These are phyloP conservation scores for Corythaixoides concolor DNA, from an alignment of 2,113 vertebrate species.

Conservation along the genomic window DNA sequence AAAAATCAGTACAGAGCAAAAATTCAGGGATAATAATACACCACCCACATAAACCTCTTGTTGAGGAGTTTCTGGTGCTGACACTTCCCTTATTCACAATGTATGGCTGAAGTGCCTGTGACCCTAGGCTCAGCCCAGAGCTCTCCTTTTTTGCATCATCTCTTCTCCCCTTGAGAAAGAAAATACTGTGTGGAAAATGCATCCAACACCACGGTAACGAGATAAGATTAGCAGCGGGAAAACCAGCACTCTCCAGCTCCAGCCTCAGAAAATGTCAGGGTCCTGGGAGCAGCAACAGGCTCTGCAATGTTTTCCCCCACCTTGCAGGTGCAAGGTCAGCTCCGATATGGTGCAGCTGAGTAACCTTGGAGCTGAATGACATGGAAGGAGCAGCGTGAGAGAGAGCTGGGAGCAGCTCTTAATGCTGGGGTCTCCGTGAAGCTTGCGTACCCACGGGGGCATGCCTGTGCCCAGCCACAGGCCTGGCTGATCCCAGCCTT, in stretches of 20 bases:
- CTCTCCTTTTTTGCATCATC: not conserved
- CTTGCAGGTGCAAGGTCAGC: not conserved
- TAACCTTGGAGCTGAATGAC: not conserved
- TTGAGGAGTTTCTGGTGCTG: not conserved
- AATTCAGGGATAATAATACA: not conserved
- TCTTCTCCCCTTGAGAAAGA: not conserved
- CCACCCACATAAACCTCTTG: not conserved
- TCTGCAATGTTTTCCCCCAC: not conserved
- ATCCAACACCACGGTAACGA: accelerated
- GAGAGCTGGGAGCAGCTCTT: not conserved
- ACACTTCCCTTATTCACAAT: not conserved
- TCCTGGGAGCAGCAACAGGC: not conserved
- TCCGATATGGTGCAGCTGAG: accelerated
- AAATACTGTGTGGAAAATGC: not conserved
- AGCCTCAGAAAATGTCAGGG: not conserved
- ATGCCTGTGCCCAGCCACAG: not conserved
- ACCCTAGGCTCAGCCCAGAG: not conserved
- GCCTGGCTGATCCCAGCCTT: not conserved
- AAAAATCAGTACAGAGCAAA: slow-evolving; percentile 20
- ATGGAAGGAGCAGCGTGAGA: not conserved
- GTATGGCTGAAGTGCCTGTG: not conserved
- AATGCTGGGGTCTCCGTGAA: not conserved
- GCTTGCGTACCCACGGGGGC: accelerated
- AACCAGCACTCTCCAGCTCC: not conserved
- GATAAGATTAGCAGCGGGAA: not conserved